phyloP scores from a whole-genome alignment of 2,888 invertebrate species.

The Rhynchonema sp. region DNA sequence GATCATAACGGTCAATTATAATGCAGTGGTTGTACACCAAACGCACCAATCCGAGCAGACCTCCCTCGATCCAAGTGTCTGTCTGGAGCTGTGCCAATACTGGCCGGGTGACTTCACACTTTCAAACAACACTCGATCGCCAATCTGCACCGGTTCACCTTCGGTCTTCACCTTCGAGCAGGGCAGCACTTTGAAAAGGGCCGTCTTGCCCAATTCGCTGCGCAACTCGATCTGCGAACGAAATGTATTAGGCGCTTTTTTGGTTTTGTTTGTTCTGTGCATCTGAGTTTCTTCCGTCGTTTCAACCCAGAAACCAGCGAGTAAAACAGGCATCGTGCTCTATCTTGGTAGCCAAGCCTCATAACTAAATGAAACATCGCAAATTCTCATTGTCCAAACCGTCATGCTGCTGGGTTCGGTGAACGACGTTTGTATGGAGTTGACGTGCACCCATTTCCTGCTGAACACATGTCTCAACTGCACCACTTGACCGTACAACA shows the following conservation, averaged over 20 bases:
- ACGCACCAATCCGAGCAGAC: not conserved
- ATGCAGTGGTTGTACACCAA: too few species aligned
- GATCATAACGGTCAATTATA: too few species aligned
- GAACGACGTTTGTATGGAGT: constrained; percentile 25
- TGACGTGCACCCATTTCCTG: constrained; percentile 27
- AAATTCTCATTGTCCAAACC: not conserved
- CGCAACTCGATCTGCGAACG: constrained; percentile 15
- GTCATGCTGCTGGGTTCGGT: constrained; percentile 29
- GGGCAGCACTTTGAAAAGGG: constrained; percentile 29
- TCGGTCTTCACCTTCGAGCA: constrained; percentile 31
- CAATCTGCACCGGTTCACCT: constrained; percentile 29
- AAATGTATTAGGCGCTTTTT: too few species aligned
- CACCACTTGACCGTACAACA: constrained; percentile 29
- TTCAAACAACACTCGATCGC: constrained; percentile 29
- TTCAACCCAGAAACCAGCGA: too few species aligned
- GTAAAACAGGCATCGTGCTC: too few species aligned
- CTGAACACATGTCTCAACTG: constrained; percentile 27
- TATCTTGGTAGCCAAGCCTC: too few species aligned
- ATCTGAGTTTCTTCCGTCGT: too few species aligned
- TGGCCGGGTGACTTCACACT: constrained; percentile 28
- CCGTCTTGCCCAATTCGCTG: constrained; percentile 27
- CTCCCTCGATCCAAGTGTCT: not conserved
- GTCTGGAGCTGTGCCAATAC: constrained; percentile 21
- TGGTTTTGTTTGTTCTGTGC: too few species aligned
- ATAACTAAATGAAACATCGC: not conserved